Evolutionary conservation across 53 echinoderm and acorn worm species (phyloP), one percentile per base, ranked within the genome.

Genomic region (Pentamera pediparva): DNA sequence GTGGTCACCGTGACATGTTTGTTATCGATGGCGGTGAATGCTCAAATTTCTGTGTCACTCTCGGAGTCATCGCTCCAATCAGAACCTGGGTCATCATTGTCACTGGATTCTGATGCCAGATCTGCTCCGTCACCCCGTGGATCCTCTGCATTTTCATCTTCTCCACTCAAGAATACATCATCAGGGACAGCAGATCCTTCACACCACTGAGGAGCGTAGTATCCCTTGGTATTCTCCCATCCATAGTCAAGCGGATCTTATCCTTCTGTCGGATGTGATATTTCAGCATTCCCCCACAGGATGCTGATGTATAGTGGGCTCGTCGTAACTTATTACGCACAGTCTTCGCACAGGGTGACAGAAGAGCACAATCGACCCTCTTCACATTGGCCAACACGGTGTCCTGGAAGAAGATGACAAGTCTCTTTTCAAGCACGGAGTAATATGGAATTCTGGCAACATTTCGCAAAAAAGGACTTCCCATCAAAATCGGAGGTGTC

Each of bases 291-390:
- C 13, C 64, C 56, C 82, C 82, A 81, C 50, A 81, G 8, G 15
- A 75, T 81, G 38, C 51, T 50, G 8, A 75, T 47, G 45, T 17
- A 76, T n/a, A 82, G 20, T 75, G 75, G 5, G 76, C 39, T 8
- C 75, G 52, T 15, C 35, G 64, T 6, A 62, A 24, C 8, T 76
- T 50, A 15, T 62, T 76, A 12, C 28, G 37, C 11, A 82, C 49
- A 38, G 61, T 77, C 49, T 58, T 77, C 28, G 35, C 45, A 73
- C 86, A 81, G 1, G 81, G 86, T 39, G 81, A 78, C 21, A 86
- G 70, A 3, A 74, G 75, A 5, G 75, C 74, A 51, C 75, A 74
- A 70, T 86, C 65, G 15, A 80, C 62, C 57, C 75, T 79, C 54
- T 60, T 86, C 4, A 74, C 78, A 38, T 73, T 73, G 73, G 13